Conservation (phyloP, 2,797 vertebrate species). For the Clarias fuscus region DNA sequence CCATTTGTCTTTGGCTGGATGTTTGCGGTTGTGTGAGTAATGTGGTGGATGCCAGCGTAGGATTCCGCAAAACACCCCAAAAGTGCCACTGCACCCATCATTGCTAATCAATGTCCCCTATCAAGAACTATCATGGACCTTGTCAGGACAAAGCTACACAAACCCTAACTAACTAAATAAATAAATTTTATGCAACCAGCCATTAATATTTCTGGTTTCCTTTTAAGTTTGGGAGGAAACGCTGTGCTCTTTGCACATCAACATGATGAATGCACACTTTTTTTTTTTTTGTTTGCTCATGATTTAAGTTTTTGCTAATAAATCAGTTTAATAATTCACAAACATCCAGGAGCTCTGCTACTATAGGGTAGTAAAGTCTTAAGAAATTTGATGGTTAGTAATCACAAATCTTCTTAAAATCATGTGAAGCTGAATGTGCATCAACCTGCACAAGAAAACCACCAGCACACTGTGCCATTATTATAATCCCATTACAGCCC, state of each 20-base stretch:
- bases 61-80: too few species aligned
- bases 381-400: background rate
- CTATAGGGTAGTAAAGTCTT: background rate
- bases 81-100: too few species aligned
- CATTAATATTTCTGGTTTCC: background rate
- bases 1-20: too few species aligned
- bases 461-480: too few species aligned
- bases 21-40: too few species aligned
- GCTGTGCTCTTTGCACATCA: background rate
- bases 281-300: background rate
- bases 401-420: background rate
- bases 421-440: background rate
- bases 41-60: too few species aligned
- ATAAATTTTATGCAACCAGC: background rate
- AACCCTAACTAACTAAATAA: too few species aligned
- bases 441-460: background rate
- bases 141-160: too few species aligned
- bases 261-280: background rate
- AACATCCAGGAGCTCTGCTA: background rate
- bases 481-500: too few species aligned
- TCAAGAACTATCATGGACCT: too few species aligned
- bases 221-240: background rate
- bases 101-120: too few species aligned
- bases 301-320: background rate
- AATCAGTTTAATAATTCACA: background rate